phyloP scores from a whole-genome alignment of 2,797 vertebrate genomes.

The Mus caroli region DNA sequence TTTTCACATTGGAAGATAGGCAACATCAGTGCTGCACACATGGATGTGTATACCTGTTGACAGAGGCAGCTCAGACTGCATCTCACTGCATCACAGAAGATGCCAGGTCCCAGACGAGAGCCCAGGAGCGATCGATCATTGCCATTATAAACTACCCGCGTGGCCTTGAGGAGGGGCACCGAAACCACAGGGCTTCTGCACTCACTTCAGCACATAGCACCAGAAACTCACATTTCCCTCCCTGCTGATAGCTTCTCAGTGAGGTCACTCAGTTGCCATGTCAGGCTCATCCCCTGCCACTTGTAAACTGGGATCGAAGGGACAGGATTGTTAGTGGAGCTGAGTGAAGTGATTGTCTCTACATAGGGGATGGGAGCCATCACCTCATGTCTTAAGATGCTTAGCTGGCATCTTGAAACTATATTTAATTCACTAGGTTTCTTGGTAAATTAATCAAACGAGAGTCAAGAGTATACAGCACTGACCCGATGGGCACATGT shows the following conservation, averaged over 20 bases:
- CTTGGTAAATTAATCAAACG: constrained; percentile 25
- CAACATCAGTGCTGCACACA: background rate
- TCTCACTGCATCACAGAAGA: background rate
- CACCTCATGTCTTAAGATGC: background rate
- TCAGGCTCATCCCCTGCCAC: background rate
- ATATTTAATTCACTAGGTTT: background rate
- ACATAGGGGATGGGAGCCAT: background rate
- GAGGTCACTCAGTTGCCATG: background rate
- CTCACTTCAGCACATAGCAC: background rate
- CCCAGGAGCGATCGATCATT: background rate
- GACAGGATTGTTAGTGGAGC: background rate
- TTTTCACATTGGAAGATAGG: constrained; percentile 29
- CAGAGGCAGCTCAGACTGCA: constrained; percentile 37
- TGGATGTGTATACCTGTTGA: background rate
- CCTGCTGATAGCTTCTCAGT: background rate
- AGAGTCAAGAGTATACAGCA: background rate
- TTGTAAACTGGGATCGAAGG: background rate
- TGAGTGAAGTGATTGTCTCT: background rate
- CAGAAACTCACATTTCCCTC: background rate
- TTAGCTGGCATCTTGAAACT: constrained; percentile 41
- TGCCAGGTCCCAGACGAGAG: constrained; percentile 5
- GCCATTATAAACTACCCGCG: background rate
- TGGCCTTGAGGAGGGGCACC: background rate
- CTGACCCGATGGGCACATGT: background rate
- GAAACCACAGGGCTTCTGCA: background rate